These are phyloP conservation scores for Folsomia manolachei DNA, from an alignment of 2,888 invertebrate genomes.

Conservation along the genomic window DNA sequence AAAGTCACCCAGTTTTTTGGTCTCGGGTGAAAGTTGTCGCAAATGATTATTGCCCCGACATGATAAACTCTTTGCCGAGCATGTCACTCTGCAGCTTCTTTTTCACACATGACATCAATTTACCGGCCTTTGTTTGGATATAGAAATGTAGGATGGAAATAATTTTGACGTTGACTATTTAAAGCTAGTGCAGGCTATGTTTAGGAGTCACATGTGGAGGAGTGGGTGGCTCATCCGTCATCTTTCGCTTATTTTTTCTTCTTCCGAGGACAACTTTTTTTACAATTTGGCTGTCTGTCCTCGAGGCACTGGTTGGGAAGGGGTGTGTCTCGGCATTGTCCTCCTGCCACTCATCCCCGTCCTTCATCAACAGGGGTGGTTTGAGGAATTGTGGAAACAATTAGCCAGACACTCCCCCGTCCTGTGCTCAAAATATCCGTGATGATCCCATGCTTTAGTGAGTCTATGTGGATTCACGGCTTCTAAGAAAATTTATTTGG, in stretches of 20 bases:
- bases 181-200: conserved; percentile 1
- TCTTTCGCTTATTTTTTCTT: neutral
- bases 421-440: conserved; percentile 21
- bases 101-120: too few relatives aligned
- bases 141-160: neutral
- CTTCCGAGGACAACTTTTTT: neutral
- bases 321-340: neutral
- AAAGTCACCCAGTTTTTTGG: too few relatives aligned
- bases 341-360: neutral
- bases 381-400: neutral
- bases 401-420: neutral
- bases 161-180: conserved; percentile 6
- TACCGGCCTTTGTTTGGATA: conserved; percentile 11
- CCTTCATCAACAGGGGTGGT: too few relatives aligned
- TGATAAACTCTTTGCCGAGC: too few relatives aligned
- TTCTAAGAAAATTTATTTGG: conserved; percentile 3
- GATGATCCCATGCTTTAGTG: neutral
- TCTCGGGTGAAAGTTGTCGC: too few relatives aligned
- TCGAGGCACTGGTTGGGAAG: neutral
- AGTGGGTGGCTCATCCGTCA: neutral
- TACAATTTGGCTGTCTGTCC: neutral
- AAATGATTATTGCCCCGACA: too few relatives aligned
- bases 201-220: neutral
- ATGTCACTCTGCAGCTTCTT: too few relatives aligned
- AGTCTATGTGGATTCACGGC: neutral